Conservation (phyloP, 2,113 vertebrate genomes). For the Phylloscopus whistleri region DNA sequence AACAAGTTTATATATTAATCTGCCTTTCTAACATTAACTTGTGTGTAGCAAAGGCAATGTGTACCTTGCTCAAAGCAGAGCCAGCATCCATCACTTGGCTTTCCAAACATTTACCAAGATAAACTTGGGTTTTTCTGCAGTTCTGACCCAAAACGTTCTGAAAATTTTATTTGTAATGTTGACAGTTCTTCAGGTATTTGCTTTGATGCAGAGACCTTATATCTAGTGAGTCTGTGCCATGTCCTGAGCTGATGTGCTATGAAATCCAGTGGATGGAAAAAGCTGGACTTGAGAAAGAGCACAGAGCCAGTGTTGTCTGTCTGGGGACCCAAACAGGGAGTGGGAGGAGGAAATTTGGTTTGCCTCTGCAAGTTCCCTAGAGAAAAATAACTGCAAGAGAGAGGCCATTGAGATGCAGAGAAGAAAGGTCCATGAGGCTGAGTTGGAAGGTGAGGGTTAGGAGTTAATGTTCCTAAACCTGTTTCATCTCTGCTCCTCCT, state of each 20-base stretch:
- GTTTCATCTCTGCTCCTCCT: neutral
- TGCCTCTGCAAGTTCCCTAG: neutral
- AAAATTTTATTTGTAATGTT: neutral
- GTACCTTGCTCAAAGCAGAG: neutral
- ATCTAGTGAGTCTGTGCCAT: neutral
- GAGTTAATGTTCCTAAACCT: neutral
- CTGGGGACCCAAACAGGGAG: neutral
- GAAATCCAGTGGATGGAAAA: neutral
- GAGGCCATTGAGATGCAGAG: neutral
- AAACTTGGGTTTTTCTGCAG: neutral
- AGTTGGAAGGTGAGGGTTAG: neutral
- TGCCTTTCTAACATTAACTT: slow-evolving; percentile 24
- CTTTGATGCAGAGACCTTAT: neutral
- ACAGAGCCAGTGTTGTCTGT: neutral
- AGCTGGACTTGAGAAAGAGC: neutral
- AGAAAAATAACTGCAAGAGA: neutral
- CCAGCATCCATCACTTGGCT: neutral
- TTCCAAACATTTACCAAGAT: neutral
- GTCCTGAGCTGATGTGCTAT: neutral
- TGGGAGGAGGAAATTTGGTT: neutral
- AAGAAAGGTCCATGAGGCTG: neutral
- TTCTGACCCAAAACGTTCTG: neutral
- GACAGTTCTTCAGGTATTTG: neutral
- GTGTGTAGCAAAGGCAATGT: neutral
- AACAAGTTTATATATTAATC: slow-evolving; percentile 60